A percentile compares a stretch with the other conserved stretches of the same genome.
phyloP scores from a whole-genome alignment of 2,113 vertebrate genomes.

The Pundamilia nyererei region DNA sequence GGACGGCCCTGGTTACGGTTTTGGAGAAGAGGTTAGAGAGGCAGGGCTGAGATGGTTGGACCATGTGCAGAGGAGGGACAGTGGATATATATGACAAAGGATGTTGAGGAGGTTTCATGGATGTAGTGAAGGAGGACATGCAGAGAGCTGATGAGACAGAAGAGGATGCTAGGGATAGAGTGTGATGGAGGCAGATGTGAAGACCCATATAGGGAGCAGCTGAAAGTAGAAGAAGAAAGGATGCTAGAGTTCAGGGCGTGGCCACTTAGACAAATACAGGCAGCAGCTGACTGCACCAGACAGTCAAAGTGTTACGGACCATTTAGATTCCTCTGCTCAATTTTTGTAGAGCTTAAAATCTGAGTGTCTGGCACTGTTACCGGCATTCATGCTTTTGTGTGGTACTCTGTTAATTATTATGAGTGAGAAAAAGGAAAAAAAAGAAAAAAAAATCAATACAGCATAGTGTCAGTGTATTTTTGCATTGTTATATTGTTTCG shows the following conservation, averaged over 20 bases:
- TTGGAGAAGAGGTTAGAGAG: not conserved
- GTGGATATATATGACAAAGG: not conserved
- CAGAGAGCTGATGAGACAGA: not conserved
- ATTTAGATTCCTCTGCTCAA: not conserved
- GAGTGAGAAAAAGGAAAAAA: not conserved
- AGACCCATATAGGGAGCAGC: not conserved
- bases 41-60: not conserved
- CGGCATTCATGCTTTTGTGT: not conserved
- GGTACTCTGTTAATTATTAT: not conserved
- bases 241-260: not conserved
- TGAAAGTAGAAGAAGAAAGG: not conserved
- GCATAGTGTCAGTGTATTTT: not conserved
- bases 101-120: not conserved
- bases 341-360: not conserved
- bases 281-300: not conserved
- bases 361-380: not conserved
- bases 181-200: not conserved
- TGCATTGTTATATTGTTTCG: not conserved
- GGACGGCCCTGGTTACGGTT: not conserved
- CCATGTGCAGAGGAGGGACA: not conserved
- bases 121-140: not conserved
- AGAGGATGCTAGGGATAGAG: not conserved
- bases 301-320: not conserved
- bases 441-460: not conserved
- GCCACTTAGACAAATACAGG: not conserved